Conservation (phyloP, 2,888 invertebrate species). For the Diaphora mendica region DNA sequence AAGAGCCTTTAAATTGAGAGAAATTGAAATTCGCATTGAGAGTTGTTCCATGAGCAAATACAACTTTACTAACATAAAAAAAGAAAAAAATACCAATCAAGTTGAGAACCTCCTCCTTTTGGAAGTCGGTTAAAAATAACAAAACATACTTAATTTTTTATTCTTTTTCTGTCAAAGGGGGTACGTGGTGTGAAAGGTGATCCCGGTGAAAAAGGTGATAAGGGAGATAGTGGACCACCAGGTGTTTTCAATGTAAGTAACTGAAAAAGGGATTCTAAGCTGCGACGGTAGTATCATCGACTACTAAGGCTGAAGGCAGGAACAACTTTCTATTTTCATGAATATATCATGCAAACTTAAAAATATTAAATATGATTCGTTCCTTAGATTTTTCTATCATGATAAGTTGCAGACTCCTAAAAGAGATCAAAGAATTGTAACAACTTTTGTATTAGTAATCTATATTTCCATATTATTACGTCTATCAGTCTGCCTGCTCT, state of each 20-base stretch:
- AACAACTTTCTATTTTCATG: neutral
- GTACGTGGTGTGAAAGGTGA: slow-evolving; percentile 66
- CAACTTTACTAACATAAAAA: neutral
- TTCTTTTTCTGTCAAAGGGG: slow-evolving; percentile 59
- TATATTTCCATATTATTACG: too few species aligned
- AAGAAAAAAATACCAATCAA: neutral
- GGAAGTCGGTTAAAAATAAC: too few species aligned
- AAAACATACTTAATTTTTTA: neutral
- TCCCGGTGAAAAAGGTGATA: slow-evolving; percentile 59
- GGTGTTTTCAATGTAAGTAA: slow-evolving; percentile 71
- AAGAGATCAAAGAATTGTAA: neutral
- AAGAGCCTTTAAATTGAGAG: too few species aligned
- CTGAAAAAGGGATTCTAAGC: neutral
- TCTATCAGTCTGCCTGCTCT: too few species aligned
- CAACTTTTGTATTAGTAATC: neutral
- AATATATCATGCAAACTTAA: neutral
- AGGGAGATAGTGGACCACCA: slow-evolving; percentile 80
- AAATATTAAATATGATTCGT: neutral
- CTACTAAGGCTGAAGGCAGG: neutral
- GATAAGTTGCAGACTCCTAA: neutral
- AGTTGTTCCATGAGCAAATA: neutral
- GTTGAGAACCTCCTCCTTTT: too few species aligned
- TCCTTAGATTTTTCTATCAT: neutral
- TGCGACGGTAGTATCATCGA: neutral
- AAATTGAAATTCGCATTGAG: neutral